phyloP scores from a whole-genome alignment of 2,113 vertebrate species.

The Hippolais icterina region DNA sequence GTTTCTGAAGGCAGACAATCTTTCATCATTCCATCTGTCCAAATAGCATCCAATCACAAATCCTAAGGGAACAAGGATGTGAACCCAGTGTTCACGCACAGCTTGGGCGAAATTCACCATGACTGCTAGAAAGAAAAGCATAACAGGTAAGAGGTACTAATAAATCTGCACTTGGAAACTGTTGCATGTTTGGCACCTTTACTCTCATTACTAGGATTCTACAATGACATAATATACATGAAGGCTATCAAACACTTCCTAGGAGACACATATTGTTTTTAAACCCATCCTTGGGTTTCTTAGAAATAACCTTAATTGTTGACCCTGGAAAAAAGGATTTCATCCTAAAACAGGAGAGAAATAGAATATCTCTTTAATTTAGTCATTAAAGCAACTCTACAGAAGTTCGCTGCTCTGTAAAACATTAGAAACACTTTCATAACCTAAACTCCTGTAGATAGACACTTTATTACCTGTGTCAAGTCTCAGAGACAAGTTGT shows the following conservation, averaged over 20 bases:
- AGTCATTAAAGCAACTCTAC: not conserved
- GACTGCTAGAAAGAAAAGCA: slow-evolving; percentile 41
- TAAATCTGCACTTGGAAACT: not conserved
- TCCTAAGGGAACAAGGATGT: slow-evolving; percentile 85
- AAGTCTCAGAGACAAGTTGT: not conserved
- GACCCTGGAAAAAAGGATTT: not conserved
- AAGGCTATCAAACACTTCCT: not conserved
- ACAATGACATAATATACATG: not conserved
- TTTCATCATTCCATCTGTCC: slow-evolving; percentile 83
- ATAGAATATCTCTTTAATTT: not conserved
- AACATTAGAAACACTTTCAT: not conserved
- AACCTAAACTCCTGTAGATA: not conserved
- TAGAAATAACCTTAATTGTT: not conserved
- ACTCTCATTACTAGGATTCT: not conserved
- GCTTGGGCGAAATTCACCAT: slow-evolving; percentile 80
- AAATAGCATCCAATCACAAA: slow-evolving; percentile 86
- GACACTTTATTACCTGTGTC: no score
- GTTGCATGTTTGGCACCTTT: not conserved
- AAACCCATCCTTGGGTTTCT: not conserved
- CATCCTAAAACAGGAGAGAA: not conserved
- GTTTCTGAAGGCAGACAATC: slow-evolving; percentile 86
- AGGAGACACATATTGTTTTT: not conserved
- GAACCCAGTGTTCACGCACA: slow-evolving; percentile 82
- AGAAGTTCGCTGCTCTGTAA: not conserved
- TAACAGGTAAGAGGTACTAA: not conserved